phyloP scores from a whole-genome alignment of 1,140 invertebrate genomes.

The Caerostris extrusa region DNA sequence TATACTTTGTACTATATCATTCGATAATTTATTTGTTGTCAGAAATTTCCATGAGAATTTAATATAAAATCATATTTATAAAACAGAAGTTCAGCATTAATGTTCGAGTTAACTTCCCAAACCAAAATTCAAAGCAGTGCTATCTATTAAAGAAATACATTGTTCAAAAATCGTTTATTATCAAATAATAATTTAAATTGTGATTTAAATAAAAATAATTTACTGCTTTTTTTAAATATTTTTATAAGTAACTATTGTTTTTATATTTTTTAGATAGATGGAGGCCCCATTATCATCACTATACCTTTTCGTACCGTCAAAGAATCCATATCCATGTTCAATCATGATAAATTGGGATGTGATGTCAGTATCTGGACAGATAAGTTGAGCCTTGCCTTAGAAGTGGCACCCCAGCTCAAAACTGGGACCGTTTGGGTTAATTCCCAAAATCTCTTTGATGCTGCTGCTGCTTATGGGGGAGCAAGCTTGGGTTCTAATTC shows the following conservation, averaged over 20 bases:
- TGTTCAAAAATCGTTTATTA: too few species aligned
- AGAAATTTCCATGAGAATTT: too few species aligned
- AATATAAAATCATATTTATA: too few species aligned
- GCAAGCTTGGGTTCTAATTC: slow-evolving; percentile 83
- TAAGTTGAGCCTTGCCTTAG: slow-evolving; percentile 84
- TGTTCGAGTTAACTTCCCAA: too few species aligned
- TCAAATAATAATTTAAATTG: too few species aligned
- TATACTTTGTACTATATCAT: too few species aligned
- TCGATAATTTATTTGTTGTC: too few species aligned
- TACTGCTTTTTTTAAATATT: too few species aligned
- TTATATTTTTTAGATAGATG: slow-evolving; percentile 79
- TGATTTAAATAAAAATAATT: too few species aligned
- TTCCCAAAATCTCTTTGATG: slow-evolving; percentile 83
- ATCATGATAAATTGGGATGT: slow-evolving; percentile 83
- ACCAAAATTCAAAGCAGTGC: too few species aligned
- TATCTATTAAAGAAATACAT: too few species aligned
- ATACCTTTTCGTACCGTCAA: slow-evolving; percentile 85
- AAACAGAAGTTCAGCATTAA: too few species aligned
- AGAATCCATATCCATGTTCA: slow-evolving; percentile 84
- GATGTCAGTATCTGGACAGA: slow-evolving; percentile 85
- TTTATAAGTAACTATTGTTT: background rate
- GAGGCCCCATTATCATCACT: slow-evolving; percentile 83
- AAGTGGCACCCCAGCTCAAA: slow-evolving; percentile 83
- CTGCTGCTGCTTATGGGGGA: slow-evolving; percentile 83
- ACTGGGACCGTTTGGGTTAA: slow-evolving; percentile 85